These are phyloP conservation scores for Cryptops parisi DNA, from an alignment of 2,888 invertebrate species.

Conservation along the genomic window DNA sequence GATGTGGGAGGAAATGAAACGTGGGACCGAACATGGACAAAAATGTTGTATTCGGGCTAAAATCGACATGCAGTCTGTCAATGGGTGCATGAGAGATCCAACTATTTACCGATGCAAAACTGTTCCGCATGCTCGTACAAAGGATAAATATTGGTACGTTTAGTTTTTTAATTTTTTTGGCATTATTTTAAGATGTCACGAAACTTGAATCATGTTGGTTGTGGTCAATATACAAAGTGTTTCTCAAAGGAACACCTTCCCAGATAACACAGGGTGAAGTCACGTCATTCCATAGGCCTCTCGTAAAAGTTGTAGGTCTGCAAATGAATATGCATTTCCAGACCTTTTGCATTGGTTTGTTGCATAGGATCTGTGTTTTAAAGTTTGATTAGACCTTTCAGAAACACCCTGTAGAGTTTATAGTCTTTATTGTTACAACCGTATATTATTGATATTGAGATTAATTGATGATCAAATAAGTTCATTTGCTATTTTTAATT, in stretches of 20 bases:
- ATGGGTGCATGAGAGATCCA: conserved; percentile 95
- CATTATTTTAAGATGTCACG: no score
- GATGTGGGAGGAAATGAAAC: conserved; percentile 92
- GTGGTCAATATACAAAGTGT: no score
- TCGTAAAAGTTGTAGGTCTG: no score
- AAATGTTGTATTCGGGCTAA: conserved; percentile 91
- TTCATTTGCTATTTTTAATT: no score
- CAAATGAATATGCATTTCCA: no score
- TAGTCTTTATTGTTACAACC: background rate
- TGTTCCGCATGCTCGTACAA: conserved; percentile 85
- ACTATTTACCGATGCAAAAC: conserved; percentile 97
- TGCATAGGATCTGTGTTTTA: conserved; percentile 3
- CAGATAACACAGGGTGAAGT: no score
- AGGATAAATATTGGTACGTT: conserved; percentile 78
- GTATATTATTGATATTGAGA: background rate
- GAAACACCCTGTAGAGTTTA: conserved; percentile 1
- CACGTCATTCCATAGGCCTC: no score
- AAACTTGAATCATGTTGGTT: no score
- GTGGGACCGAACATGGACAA: conserved; percentile 60
- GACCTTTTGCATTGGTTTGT: no score
- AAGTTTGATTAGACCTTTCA: background rate
- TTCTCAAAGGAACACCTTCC: no score
- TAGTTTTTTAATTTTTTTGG: background rate
- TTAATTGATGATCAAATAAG: background rate
- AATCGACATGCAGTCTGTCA: conserved; percentile 90